Evolutionary conservation across 2,797 vertebrate genomes (phyloP).

Genomic region (Delichon dasypus): DNA sequence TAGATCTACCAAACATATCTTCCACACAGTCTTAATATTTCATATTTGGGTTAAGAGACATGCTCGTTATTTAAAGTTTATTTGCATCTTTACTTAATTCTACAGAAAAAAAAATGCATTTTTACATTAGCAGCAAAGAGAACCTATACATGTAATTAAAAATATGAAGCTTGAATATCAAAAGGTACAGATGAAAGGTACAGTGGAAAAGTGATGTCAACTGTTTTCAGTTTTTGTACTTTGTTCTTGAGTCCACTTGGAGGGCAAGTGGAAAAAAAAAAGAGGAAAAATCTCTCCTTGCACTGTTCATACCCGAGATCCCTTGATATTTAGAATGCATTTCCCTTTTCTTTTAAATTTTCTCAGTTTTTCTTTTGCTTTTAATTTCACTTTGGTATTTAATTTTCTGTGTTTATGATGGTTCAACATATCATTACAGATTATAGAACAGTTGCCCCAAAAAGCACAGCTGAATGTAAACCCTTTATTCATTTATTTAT

Average conservation of each 20-base stretch:
- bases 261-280: not conserved
- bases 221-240: not conserved
- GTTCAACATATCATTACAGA: not conserved
- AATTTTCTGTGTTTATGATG: not conserved
- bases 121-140: not conserved
- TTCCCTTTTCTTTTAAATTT: not conserved
- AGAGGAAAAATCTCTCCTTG: not conserved
- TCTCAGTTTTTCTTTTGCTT: not conserved
- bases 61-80: fast-evolving
- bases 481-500: not conserved
- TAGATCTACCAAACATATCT: not conserved
- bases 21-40: not conserved
- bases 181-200: not conserved
- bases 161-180: not conserved
- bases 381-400: not conserved
- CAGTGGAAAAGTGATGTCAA: not conserved
- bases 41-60: not conserved
- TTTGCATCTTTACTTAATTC: not conserved
- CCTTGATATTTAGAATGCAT: not conserved
- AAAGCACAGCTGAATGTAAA: not conserved
- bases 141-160: not conserved
- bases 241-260: not conserved
- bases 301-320: fast-evolving
- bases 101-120: not conserved
- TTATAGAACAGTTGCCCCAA: not conserved